phyloP scores from a whole-genome alignment of 1,140 invertebrate genomes.

The Harlomillsia oculata region DNA sequence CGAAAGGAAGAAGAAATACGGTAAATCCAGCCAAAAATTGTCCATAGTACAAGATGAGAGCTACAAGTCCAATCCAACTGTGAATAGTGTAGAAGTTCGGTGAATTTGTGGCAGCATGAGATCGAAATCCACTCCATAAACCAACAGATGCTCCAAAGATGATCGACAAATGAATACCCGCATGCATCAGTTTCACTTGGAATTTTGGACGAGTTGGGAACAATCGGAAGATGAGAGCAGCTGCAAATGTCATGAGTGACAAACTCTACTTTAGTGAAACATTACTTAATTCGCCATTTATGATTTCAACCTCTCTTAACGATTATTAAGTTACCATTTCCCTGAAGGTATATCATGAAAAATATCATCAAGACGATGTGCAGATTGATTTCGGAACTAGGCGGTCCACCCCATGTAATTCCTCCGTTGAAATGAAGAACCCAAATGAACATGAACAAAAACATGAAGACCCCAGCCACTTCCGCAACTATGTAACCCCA shows the following conservation, averaged over 20 bases:
- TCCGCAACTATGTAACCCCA: constrained; percentile 9
- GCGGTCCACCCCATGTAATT: not conserved
- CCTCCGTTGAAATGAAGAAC: constrained; percentile 16
- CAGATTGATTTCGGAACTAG: constrained; percentile 19
- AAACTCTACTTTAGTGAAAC: not conserved
- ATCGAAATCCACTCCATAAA: constrained; percentile 4
- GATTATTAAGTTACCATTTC: constrained; percentile 23
- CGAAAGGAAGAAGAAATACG: constrained; percentile 28
- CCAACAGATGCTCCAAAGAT: constrained; percentile 21
- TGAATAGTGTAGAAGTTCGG: constrained; percentile 29
- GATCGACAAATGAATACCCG: constrained; percentile 21
- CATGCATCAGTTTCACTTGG: constrained; percentile 29
- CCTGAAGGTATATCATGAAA: constrained; percentile 32
- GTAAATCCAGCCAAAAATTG: constrained; percentile 30
- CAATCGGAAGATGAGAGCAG: constrained; percentile 26
- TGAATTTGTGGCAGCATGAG: constrained; percentile 6
- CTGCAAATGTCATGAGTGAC: constrained; percentile 13
- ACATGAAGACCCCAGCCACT: constrained; percentile 14
- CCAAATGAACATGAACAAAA: constrained; percentile 24
- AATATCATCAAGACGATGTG: constrained; percentile 32
- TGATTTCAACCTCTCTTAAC: not conserved
- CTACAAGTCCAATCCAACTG: constrained; percentile 32
- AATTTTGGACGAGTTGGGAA: constrained; percentile 30
- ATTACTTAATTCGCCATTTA: not conserved
- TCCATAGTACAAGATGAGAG: constrained; percentile 30